Base-by-base conservation (phyloP, 2,113 vertebrate species). In the Willisornis vidua region DNA sequence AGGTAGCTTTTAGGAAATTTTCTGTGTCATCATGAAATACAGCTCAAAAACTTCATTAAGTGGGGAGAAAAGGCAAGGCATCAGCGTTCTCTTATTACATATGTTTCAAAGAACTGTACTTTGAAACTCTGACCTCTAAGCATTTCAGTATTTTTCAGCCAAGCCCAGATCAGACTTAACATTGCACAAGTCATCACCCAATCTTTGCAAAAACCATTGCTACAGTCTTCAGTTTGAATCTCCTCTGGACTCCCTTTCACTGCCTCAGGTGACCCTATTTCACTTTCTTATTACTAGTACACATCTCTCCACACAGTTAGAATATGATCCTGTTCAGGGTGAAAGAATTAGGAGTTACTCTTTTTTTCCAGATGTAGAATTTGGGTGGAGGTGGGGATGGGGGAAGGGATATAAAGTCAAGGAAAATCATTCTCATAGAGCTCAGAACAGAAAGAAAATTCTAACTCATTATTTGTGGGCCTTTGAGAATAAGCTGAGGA, bases 111-210 rank as follows among this genome's bases (percentile, higher is more conserved):
- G 18, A 41, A 67, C 31, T 82, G 77, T 97, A 97, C 48, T 63
- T 96, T 96, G 84, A 33, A 87, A 67, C 57, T 93, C 92, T 97
- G 97, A 98, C 73, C 90, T 97, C 89, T 97, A 91, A 97, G 90
- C 35, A 93, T 96, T 97, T 79, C 76, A 86, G 89, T 95, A 97
- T 97, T 97, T 97, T 97, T 96, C 71, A 94, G 85, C 65, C 17
- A 82, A 92, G 58, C 87, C 39, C 54, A 78, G 91, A 97, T 93
- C 23, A 85, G 87, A 84, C 43, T 87, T 33, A 90, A 39, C 77
- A 54, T 91, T 98, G 91, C 28, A 51, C 92, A 97, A 80, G 24
- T 85, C 45, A 87, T 94, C 68, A 83, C 54, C 29, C 35, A 68
- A 2, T 90, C 95, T 97, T 94, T 88, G 91, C 48, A 94, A 95